phyloP scores from a whole-genome alignment of 2,113 vertebrate species.

The Aphyosemion australe region DNA sequence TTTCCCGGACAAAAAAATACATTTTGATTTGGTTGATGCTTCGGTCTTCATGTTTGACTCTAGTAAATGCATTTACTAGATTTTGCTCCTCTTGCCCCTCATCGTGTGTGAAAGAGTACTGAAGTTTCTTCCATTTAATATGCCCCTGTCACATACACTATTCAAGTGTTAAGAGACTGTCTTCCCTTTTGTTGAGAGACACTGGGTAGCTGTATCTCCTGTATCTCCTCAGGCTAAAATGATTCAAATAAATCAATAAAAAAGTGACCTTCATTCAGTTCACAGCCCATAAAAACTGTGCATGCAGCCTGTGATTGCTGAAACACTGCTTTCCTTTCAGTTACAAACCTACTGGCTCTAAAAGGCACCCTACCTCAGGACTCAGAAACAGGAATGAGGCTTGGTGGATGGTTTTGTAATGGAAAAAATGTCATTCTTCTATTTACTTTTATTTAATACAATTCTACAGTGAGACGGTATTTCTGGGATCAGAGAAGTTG shows the following conservation, averaged over 20 bases:
- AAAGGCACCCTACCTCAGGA: neutral
- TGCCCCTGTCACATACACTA: neutral
- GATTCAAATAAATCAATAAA: constrained; percentile 13
- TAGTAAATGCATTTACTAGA: neutral
- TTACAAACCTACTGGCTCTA: neutral
- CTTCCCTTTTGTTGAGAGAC: neutral
- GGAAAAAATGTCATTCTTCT: no score
- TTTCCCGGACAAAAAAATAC: no score
- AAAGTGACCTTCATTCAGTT: neutral
- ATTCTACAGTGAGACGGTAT: no score
- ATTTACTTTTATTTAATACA: no score
- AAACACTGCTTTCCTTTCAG: neutral
- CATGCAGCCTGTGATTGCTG: neutral
- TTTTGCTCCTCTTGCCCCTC: neutral
- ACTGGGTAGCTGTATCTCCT: neutral
- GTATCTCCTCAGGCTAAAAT: constrained; percentile 4
- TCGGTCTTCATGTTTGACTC: neutral
- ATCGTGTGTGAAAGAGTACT: neutral
- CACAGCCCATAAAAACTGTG: constrained; percentile 6
- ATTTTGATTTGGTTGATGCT: no score
- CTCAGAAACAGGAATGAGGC: neutral
- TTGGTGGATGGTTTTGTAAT: no score
- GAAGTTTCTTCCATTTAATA: neutral
- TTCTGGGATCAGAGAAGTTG: no score
- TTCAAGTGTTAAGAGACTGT: neutral